Base-by-base conservation (phyloP, 1,140 invertebrate genomes). In the Homarus americanus region DNA sequence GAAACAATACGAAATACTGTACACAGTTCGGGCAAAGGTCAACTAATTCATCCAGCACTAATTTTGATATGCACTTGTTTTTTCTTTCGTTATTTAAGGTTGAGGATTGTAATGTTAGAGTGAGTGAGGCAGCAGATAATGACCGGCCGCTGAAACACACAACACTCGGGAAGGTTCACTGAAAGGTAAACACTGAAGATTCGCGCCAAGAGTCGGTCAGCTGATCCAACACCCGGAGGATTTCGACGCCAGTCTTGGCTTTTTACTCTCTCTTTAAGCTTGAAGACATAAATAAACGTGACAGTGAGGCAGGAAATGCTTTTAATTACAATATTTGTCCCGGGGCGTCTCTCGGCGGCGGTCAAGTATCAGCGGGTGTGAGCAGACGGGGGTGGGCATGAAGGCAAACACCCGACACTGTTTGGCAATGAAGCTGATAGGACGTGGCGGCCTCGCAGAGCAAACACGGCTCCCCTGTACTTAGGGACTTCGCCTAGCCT, bases 381-480 rank as follows among this genome's bases (percentile, higher is more conserved):
- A 28, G n/a, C 28, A 28, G 10, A 24, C 7, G 63, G 63, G 63
- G 24, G 15, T 28, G 63, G 63, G 63, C 63, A 69, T 69, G 63
- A 69, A 69, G 63, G 24, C 63, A 69, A 69, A 69, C 63, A 69
- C 63, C n/a, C n/a, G n/a, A 69, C 63, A 28, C 5, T 69, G 63
- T 69, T 69, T 69, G 63, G 28, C 63, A 69, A 69, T 69, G 63
- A 69, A 69, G 63, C n/a, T 69, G 63, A 69, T 69, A 69, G 63
- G 63, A 69, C 63, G 12, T 69, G 63, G 63, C 63, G 24, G 63
- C n/a, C 63, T 69, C 24, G 63, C 63, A 32, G 63, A 12, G 63
- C 63, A 69, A 69, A 69, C 63, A 69, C 63, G 5, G 63, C 28
- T 32, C 28, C 63, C n/a, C n/a, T 69, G 63, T 69, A 69, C 63